Conservation (phyloP, 2,113 vertebrate species). For the Cyrtonyx montezumae region DNA sequence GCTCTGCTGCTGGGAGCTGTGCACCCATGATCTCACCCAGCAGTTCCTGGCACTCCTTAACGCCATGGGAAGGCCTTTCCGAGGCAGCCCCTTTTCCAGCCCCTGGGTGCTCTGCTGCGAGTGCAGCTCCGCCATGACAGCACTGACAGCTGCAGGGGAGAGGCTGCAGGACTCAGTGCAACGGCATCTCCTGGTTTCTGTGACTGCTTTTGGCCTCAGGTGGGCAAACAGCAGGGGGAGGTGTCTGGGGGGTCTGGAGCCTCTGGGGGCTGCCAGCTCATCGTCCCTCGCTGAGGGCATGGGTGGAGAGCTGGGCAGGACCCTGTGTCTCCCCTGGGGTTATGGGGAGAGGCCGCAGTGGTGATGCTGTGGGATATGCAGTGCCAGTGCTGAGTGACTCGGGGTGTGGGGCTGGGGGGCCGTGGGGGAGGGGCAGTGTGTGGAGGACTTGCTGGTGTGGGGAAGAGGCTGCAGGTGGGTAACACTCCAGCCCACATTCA, state of each 20-base stretch:
- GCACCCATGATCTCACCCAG: neutral
- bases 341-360: fast-evolving
- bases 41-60: neutral
- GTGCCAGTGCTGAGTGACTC: neutral
- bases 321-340: fast-evolving
- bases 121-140: neutral
- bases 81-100: neutral
- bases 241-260: neutral
- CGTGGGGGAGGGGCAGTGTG: fast-evolving
- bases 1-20: neutral
- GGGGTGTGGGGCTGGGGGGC: neutral
- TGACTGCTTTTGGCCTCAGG: neutral
- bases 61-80: neutral
- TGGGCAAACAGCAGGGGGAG: too few species aligned
- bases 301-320: neutral
- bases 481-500: neutral
- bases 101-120: neutral
- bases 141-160: neutral
- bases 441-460: neutral
- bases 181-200: neutral
- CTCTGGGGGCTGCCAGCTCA: neutral
- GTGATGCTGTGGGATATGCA: neutral
- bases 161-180: neutral
- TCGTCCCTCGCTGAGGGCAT: neutral
- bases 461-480: fast-evolving